Conservation (phyloP, 1,140 invertebrate genomes). For the Pissodes strobi region DNA sequence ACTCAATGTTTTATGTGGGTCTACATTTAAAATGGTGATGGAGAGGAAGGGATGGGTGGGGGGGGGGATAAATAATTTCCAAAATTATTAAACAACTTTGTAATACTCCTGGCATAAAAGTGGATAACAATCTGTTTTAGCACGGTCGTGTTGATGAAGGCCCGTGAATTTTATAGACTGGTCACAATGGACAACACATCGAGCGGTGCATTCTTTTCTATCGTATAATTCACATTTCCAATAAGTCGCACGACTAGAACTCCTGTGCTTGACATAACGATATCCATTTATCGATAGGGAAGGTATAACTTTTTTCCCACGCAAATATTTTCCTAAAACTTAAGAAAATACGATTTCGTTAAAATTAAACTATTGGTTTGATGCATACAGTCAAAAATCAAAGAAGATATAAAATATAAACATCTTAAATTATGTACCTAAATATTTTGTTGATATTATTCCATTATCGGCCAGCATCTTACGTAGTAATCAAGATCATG, state of each 20-base stretch:
- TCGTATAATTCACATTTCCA: conserved; percentile 51
- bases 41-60: too few relatives aligned
- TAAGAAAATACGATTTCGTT: background rate
- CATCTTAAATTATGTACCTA: too few relatives aligned
- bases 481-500: too few relatives aligned
- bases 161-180: conserved; percentile 44
- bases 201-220: conserved; percentile 41
- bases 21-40: too few relatives aligned
- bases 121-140: background rate
- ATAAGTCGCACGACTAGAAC: conserved; percentile 41
- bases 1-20: too few relatives aligned
- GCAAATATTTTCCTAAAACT: conserved; percentile 45
- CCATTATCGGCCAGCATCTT: too few relatives aligned
- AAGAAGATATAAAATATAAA: too few relatives aligned
- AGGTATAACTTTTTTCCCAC: conserved; percentile 37
- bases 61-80: too few relatives aligned
- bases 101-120: background rate
- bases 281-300: conserved; percentile 42
- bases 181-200: conserved; percentile 42
- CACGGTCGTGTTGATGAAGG: conserved; percentile 34
- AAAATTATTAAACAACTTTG: background rate
- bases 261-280: conserved; percentile 47
- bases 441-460: too few relatives aligned
- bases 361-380: too few relatives aligned
- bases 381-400: too few relatives aligned